phyloP scores from a whole-genome alignment of 2,113 vertebrate species.

The Laticauda laticaudata region DNA sequence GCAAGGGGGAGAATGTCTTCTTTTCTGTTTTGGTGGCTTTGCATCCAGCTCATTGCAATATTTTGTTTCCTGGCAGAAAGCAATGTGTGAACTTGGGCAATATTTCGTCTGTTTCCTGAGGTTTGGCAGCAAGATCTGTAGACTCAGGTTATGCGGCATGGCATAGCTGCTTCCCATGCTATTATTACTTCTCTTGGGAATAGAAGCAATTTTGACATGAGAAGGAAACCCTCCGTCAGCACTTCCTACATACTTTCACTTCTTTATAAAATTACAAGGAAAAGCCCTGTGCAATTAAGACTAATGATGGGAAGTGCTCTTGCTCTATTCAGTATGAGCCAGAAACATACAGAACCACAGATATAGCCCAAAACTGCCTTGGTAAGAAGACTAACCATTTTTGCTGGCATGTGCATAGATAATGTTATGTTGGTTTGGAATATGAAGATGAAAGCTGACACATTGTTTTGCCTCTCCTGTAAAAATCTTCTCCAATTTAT shows the following conservation, averaged over 20 bases:
- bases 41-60: neutral
- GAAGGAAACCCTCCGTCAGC: neutral
- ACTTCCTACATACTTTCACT: neutral
- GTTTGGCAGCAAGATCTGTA: neutral
- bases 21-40: neutral
- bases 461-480: slow-evolving; percentile 49
- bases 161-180: neutral
- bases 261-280: neutral
- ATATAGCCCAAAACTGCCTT: neutral
- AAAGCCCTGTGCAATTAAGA: neutral
- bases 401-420: slow-evolving; percentile 34
- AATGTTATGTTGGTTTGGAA: slow-evolving; percentile 44
- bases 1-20: neutral
- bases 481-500: slow-evolving; percentile 54
- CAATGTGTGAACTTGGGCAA: neutral
- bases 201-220: neutral
- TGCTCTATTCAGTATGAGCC: neutral
- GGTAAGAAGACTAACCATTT: neutral
- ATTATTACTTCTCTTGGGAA: neutral
- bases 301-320: neutral
- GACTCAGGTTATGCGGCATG: neutral
- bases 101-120: neutral
- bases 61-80: neutral
- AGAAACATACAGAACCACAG: neutral
- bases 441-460: slow-evolving; percentile 9